Base-by-base conservation (phyloP, 1,140 invertebrate genomes). In the Rhynchophorus ferrugineus region DNA sequence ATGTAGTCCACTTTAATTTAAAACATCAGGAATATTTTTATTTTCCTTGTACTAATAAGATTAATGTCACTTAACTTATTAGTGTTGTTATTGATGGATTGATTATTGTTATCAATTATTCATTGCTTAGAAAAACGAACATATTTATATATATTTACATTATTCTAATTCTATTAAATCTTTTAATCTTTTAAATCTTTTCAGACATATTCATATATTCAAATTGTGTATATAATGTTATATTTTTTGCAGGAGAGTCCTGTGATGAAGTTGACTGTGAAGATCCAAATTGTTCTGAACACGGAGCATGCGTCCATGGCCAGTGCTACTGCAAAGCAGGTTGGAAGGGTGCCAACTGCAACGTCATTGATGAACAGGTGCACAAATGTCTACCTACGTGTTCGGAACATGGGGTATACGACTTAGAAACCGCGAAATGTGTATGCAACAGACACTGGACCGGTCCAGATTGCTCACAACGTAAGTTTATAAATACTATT, bases 321-420 rank as follows among this genome's bases (percentile, higher is more conserved):
- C 85, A 87, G 50, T 98, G 95, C 71, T 86, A 92, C 60, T 98
- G 95, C 73, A 85, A 91, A 64, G 88, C 87, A 2, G 95, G 95
- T 1, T 98, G 94, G 93, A 89, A 91, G 64, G 94, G 94, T 7
- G 82, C 86, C 49, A 83, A 89, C 50, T 98, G 94, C 66, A 80
- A 83, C 54, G 80, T 87, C 59, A 82, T 90, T 45, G 89, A 94
- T 72, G 83, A 89, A 64, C 84, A 89, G 71, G 85, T 92, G 19
- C 89, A 91, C 69, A 82, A 88, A 51, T 94, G 90, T 69, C 71
- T 93, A 47, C 91, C 90, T 0, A 85, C 89, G 43, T 95, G 91
- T 68, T 92, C 90, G 0, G 87, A 90, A 61, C 87, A 91, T 65
- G 91, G 91, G 18, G 82, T 85, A 41, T 94, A 92, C 70, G 89